phyloP scores from a whole-genome alignment of 1,140 invertebrate genomes.

The Cylas formicarius region DNA sequence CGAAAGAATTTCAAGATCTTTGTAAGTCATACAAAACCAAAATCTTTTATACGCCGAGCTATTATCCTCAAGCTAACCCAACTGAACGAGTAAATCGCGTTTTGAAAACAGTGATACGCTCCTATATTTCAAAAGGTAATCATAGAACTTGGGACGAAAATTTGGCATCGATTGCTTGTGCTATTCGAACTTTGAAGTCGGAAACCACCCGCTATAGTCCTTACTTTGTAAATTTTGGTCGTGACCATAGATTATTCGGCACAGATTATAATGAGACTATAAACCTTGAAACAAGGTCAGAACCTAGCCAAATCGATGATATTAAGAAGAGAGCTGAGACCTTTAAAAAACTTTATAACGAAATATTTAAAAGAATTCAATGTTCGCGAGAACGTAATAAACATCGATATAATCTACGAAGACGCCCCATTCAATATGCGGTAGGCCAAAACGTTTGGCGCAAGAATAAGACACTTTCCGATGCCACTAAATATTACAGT shows the following conservation, averaged over 20 bases:
- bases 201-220: constrained; percentile 27
- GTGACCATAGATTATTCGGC: constrained; percentile 14
- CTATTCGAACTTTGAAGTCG: constrained; percentile 14
- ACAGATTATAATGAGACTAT: background rate
- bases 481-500: constrained; percentile 18
- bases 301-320: too few relatives aligned
- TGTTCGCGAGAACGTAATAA: background rate
- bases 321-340: constrained; percentile 1
- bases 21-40: constrained; percentile 12
- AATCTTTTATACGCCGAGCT: constrained; percentile 19
- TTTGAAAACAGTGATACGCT: constrained; percentile 25
- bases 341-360: constrained; percentile 1
- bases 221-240: constrained; percentile 25
- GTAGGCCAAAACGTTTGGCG: constrained; percentile 14
- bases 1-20: constrained; percentile 17
- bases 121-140: constrained; percentile 19
- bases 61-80: constrained; percentile 27
- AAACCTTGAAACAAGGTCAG: too few relatives aligned
- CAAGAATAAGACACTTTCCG: constrained; percentile 18
- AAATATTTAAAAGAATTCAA: background rate
- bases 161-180: constrained; percentile 18
- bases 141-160: constrained; percentile 21
- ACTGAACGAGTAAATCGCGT: constrained; percentile 24
- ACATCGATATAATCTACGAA: constrained; percentile 19
- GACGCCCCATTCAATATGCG: constrained; percentile 9